These are phyloP conservation scores for Gallinago stenura DNA, from an alignment of 2,797 vertebrate genomes.

Conservation along the genomic window DNA sequence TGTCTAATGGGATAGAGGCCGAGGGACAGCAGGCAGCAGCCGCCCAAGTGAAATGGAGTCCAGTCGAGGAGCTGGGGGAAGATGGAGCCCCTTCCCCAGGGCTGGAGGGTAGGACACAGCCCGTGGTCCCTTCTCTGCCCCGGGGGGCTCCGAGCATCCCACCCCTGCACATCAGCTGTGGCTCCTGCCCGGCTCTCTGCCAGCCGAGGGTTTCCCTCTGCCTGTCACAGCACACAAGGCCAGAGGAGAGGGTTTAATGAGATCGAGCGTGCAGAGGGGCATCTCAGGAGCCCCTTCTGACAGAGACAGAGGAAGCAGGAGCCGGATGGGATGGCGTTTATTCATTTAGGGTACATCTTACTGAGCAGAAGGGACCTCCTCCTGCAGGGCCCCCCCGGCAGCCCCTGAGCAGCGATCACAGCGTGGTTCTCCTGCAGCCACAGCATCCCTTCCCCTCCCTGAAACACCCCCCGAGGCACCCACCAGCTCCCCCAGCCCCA, in stretches of 20 bases:
- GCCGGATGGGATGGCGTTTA: neutral
- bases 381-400: neutral
- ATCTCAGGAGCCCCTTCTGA: neutral
- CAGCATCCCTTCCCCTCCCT: neutral
- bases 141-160: neutral
- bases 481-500: neutral
- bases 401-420: neutral
- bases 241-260: neutral
- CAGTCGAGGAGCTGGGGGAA: neutral
- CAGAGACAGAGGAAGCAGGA: neutral
- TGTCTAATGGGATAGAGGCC: neutral
- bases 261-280: neutral
- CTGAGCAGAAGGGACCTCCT: neutral
- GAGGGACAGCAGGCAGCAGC: neutral
- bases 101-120: neutral
- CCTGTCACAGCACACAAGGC: neutral
- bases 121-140: fast-evolving
- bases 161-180: fast-evolving
- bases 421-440: neutral
- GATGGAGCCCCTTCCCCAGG: fast-evolving
- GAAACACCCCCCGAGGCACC: neutral
- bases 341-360: no score
- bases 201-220: neutral
- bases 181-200: neutral
- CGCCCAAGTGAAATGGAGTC: neutral